Base-by-base conservation (phyloP, 2,888 invertebrate species). In the Amphimallon solstitiale region DNA sequence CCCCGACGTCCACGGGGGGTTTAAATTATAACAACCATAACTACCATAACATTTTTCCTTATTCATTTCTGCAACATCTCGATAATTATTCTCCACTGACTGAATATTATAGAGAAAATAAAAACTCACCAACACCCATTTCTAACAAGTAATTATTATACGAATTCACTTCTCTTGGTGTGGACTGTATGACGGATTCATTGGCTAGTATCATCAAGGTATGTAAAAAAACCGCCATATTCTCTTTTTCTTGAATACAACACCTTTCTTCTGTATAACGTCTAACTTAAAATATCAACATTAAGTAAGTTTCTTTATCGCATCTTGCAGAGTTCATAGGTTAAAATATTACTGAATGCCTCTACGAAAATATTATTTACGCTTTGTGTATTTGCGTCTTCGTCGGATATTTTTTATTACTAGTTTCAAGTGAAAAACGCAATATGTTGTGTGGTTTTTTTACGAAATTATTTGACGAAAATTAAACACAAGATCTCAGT, bases 21-120 rank as follows among this genome's bases (percentile, higher is more conserved):
- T 87, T 66, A 92, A 87, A 54, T 92, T 90, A 79, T 93, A 94
- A 78, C 94, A 94, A 2, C 94, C 94, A 73, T 91, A 93, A 0
- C 87, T 87, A 0, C 89, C 90, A 79, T 90, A 94, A 79, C 94
- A 94, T 74, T 88, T 86, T 51, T 87, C 74, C 10, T 78, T 75
- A 67, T 79, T 80, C 17, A 77, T 76, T 66, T 78, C 82, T 82
- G 69, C 49, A 72, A 72, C 66, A 66, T 59, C 56, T 49, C 21
- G 7, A 14, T 38, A 54, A 54, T 23, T 56, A 17, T 12, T 46
- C 40, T 1, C 23, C 51, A 40, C 5, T 29, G 7, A 34, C 12
- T 29, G 7, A 5, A 29, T 29, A 29, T 29, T 29, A 29, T 29
- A 2, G 5, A n/a, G 29, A 29, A 29, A 5, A 29, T 9, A 1